These are phyloP conservation scores for Tethya wilhelma DNA, from an alignment of 37 sponge, comb jelly and placozoan species.

Conservation along the genomic window DNA sequence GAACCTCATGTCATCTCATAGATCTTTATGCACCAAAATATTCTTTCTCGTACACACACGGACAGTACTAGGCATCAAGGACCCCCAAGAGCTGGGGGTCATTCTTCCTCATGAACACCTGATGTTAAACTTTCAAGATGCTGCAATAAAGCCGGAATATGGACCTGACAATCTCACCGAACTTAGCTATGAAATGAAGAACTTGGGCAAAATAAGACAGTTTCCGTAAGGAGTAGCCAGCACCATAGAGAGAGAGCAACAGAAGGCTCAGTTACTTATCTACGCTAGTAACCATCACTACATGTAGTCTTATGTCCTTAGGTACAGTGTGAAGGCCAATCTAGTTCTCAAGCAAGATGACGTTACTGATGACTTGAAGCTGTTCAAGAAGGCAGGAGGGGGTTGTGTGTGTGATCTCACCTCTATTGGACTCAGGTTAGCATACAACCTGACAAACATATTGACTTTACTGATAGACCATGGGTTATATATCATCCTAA, in stretches of 20 bases:
- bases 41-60: too few species aligned
- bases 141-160: slow-evolving; percentile 12
- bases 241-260: too few species aligned
- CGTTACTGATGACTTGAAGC: slow-evolving; percentile 25
- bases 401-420: slow-evolving; percentile 45
- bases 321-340: slow-evolving; percentile 41
- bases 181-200: too few species aligned
- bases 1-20: too few species aligned
- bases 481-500: too few species aligned
- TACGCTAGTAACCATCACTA: too few species aligned
- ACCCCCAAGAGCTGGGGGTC: slow-evolving; percentile 56
- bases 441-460: background rate
- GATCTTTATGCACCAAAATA: too few species aligned
- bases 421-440: slow-evolving; percentile 26
- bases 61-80: slow-evolving; percentile 53
- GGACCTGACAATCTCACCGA: background rate
- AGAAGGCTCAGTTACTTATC: too few species aligned
- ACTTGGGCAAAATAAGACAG: too few species aligned
- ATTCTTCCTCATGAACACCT: slow-evolving; percentile 71
- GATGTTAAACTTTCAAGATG: slow-evolving; percentile 32
- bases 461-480: background rate
- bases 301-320: background rate
- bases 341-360: slow-evolving; percentile 26
- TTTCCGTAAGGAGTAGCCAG: too few species aligned
- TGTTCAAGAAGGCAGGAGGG: slow-evolving; percentile 56